phyloP scores from a whole-genome alignment of 2,888 invertebrate species.

The Drosophila buzzatii region DNA sequence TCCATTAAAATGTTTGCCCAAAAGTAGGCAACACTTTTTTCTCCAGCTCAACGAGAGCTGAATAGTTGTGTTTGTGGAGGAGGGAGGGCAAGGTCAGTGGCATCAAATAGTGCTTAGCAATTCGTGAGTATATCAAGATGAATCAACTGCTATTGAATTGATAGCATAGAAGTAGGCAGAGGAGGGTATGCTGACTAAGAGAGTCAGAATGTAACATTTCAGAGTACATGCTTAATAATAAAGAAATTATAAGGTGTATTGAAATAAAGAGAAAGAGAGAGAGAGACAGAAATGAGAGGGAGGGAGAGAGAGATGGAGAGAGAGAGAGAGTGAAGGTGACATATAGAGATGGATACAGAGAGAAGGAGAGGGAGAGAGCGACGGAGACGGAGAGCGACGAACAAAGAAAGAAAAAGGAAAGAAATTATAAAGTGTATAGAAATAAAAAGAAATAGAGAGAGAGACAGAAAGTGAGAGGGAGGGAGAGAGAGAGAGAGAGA shows the following conservation, averaged over 20 bases:
- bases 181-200: not conserved
- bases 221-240: not conserved
- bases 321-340: not conserved
- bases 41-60: not conserved
- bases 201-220: not conserved
- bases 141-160: slow-evolving; percentile 1
- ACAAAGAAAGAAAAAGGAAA: too few species aligned
- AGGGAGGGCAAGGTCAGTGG: not conserved
- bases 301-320: too few species aligned
- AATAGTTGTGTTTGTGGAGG: not conserved
- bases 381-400: not conserved
- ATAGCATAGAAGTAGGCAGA: not conserved
- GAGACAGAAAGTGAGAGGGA: not conserved
- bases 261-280: not conserved
- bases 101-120: not conserved
- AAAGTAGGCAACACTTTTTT: slow-evolving; percentile 44
- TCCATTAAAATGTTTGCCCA: slow-evolving; percentile 23
- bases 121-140: not conserved
- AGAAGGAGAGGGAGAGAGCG: not conserved
- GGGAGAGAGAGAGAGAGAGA: not conserved
- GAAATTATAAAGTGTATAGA: too few species aligned
- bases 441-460: too few species aligned
- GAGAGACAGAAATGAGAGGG: not conserved
- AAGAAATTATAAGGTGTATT: not conserved
- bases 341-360: not conserved